Evolutionary conservation across 2,888 invertebrate species (phyloP), one percentile per base, ranked within the genome.

Genomic region (Chalcis sispes): DNA sequence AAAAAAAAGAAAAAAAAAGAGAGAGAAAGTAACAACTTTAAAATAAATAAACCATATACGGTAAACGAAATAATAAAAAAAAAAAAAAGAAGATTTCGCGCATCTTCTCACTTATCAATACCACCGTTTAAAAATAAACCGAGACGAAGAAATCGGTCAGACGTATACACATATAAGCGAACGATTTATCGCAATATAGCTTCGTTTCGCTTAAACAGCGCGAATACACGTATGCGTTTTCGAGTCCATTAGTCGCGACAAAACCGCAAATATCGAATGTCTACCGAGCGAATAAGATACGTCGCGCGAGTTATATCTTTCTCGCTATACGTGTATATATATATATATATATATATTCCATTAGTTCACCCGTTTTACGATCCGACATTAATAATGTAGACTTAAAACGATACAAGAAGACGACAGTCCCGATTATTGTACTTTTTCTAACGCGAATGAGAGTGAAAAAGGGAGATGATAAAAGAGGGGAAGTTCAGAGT

Each of bases 351-450:
- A n/a, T n/a, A n/a, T n/a, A n/a, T n/a, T n/a, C n/a, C n/a, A n/a
- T n/a, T n/a, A n/a, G n/a, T n/a, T n/a, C n/a, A n/a, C n/a, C 3
- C 23, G 25, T 29, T 65, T 59, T 65, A 65, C 36, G 50, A 18
- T 61, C 40, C 15, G 62, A 64, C 71, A 72, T 64, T 62, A 71
- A 58, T 25, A 70, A n/a, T 50, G 62, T 32, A 40, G 66, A 61
- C 61, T n/a, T 59, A 71, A 29, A 70, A 29, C 27, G 62, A 13
- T 36, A 52, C 70, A 50, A n/a, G 40, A 36, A n/a, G 25, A 8
- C 36, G 27, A 36, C 36, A 58, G 42, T 1, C 13, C n/a, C 61
- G 61, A 61, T 71, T 52, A 54, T 46, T 61, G n/a, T 42, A 52
- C 27, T 18, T 3, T 23, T 4, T 1, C n/a, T 32, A 8, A 15